These are phyloP conservation scores for Eptatretus atami DNA, from an alignment of 2,797 vertebrate genomes.

Conservation along the genomic window DNA sequence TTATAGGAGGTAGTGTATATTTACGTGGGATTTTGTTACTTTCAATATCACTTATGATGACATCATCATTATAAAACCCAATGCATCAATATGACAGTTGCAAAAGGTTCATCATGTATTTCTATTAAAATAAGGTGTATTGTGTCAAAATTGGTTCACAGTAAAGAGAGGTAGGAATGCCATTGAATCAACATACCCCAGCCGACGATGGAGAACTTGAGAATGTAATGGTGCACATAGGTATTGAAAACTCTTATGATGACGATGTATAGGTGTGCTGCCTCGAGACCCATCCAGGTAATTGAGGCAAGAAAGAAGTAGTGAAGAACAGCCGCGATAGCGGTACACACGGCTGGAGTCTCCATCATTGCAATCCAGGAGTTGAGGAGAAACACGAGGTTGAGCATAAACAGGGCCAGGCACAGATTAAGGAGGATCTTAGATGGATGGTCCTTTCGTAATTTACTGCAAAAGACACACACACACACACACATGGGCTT, in stretches of 20 bases:
- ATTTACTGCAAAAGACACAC: constrained; percentile 24
- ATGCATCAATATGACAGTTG: too few relatives aligned
- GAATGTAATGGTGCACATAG: constrained; percentile 57
- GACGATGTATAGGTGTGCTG: constrained; percentile 78
- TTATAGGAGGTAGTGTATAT: too few relatives aligned
- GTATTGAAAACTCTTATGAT: constrained; percentile 76
- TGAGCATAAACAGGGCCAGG: constrained; percentile 39
- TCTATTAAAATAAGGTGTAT: too few relatives aligned
- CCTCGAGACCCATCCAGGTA: constrained; percentile 86
- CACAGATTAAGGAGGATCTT: constrained; percentile 85
- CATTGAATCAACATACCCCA: constrained; percentile 38
- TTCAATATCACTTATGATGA: too few relatives aligned
- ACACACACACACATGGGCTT: too few relatives aligned
- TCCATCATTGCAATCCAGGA: constrained; percentile 44
- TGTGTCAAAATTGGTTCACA: too few relatives aligned
- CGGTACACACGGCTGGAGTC: constrained; percentile 28
- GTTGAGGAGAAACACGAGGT: constrained; percentile 46
- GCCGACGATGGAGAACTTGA: constrained; percentile 49
- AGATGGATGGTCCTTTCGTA: constrained; percentile 56
- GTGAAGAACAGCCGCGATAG: constrained; percentile 57
- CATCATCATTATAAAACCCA: too few relatives aligned
- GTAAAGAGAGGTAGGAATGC: too few relatives aligned
- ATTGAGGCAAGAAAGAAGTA: constrained; percentile 78
- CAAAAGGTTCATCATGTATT: too few relatives aligned
- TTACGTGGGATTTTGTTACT: too few relatives aligned